phyloP scores from a whole-genome alignment of 2,888 invertebrate species.

The Theristus sp. region DNA sequence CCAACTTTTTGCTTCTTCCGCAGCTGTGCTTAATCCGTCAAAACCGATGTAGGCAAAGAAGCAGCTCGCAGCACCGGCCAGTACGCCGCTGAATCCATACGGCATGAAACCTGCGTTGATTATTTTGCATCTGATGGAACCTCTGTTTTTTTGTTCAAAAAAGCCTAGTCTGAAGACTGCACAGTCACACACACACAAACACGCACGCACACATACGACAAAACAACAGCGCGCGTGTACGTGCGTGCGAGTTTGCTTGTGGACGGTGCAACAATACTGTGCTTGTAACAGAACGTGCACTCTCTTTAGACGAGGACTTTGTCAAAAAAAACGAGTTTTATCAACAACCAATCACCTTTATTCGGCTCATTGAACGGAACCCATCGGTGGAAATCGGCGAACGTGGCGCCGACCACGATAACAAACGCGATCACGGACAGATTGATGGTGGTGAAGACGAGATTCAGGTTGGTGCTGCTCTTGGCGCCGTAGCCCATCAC shows the following conservation, averaged over 20 bases:
- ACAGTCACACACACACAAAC: too few relatives aligned
- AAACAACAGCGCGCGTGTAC: too few relatives aligned
- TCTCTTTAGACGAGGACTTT: too few relatives aligned
- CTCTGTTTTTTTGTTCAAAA: not conserved
- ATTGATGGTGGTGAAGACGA: constrained; percentile 19
- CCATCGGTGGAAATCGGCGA: constrained; percentile 65
- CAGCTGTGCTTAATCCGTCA: constrained; percentile 33
- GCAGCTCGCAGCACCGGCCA: constrained; percentile 32
- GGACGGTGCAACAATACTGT: too few relatives aligned
- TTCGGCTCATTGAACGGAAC: constrained; percentile 32
- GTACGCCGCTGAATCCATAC: constrained; percentile 30
- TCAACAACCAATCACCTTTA: too few relatives aligned
- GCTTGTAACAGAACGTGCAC: too few relatives aligned
- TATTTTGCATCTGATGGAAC: constrained; percentile 4
- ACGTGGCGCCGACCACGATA: constrained; percentile 53
- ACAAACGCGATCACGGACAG: constrained; percentile 30
- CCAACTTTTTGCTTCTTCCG: constrained; percentile 29
- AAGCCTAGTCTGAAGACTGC: too few relatives aligned
- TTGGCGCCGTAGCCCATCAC: constrained; percentile 30
- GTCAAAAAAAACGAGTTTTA: too few relatives aligned
- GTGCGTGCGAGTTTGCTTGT: too few relatives aligned
- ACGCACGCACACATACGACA: too few relatives aligned
- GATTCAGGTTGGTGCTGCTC: constrained; percentile 31
- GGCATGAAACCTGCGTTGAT: constrained; percentile 28
- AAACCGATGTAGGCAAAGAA: constrained; percentile 34